phyloP scores from a whole-genome alignment of 2,888 invertebrate species.

The Scrobipalpa costella region DNA sequence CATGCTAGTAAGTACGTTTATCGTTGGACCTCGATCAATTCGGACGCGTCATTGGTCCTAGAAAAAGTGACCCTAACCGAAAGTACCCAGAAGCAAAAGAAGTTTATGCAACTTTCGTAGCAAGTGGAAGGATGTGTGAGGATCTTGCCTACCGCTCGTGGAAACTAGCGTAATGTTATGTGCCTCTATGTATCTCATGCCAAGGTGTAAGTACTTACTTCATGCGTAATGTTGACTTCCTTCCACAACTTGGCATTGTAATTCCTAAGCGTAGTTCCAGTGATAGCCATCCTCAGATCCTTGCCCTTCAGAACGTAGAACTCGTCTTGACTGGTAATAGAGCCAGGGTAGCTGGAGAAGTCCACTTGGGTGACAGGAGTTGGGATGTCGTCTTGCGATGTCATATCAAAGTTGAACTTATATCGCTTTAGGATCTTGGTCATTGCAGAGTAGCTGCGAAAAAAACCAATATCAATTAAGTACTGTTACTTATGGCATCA shows the following conservation, averaged over 20 bases:
- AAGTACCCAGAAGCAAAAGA: no score
- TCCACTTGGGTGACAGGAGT: constrained; percentile 86
- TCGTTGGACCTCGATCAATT: no score
- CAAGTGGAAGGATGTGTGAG: no score
- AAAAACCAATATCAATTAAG: not conserved
- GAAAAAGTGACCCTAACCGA: no score
- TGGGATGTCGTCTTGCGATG: constrained; percentile 68
- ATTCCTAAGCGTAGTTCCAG: constrained; percentile 90
- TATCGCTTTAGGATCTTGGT: constrained; percentile 91
- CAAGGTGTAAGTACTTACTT: constrained; percentile 60
- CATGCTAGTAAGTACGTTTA: no score
- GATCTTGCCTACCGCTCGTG: no score
- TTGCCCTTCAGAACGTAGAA: constrained; percentile 85
- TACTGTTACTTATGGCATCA: no score
- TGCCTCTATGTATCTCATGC: no score
- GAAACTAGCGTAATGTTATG: no score
- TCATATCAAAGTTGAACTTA: constrained; percentile 87
- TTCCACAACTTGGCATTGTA: constrained; percentile 87
- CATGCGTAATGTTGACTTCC: constrained; percentile 82
- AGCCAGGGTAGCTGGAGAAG: constrained; percentile 93
- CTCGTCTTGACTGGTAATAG: constrained; percentile 90
- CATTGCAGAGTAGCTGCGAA: constrained; percentile 88
- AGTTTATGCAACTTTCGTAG: no score
- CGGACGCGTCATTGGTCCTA: no score
- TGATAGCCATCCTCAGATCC: constrained; percentile 82